Percentiles rank a stretch among this genome's conserved stretches.
These are phyloP conservation scores for Callithrix jacchus DNA, from an alignment of 2,113 vertebrate species.

Conservation along the genomic window DNA sequence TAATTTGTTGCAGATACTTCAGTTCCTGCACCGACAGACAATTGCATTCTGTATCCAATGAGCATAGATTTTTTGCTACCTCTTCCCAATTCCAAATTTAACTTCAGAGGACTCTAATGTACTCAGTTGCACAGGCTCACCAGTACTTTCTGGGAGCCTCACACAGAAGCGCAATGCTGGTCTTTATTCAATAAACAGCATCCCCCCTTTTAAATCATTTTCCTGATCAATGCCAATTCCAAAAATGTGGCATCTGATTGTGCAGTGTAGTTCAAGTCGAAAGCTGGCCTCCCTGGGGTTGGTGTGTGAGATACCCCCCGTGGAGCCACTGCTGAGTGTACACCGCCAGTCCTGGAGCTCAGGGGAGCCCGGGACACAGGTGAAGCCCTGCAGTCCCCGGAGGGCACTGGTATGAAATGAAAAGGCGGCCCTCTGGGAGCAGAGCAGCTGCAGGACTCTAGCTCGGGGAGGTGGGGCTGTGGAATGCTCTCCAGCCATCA, in stretches of 20 bases:
- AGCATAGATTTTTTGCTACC: conserved; percentile 56
- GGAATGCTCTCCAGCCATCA: not conserved
- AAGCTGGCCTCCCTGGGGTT: not conserved
- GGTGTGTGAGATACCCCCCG: accelerated
- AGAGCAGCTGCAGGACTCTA: not conserved
- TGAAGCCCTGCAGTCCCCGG: accelerated
- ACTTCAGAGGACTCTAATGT: conserved; percentile 38
- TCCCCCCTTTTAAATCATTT: not conserved
- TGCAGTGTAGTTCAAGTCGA: not conserved
- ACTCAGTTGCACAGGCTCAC: conserved; percentile 12
- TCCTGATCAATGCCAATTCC: not conserved
- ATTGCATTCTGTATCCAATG: conserved; percentile 63
- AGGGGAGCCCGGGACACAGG: not conserved
- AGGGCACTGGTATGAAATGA: not conserved
- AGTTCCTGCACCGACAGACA: conserved; percentile 62
- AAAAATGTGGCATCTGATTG: not conserved
- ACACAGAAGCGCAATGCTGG: not conserved
- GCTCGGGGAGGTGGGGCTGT: too few species aligned
- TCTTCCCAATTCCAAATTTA: conserved; percentile 54
- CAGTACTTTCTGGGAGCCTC: not conserved
- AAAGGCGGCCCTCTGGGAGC: not conserved
- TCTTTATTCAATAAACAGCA: not conserved
- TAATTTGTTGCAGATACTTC: conserved; percentile 71
- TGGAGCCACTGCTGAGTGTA: not conserved
- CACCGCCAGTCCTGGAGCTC: not conserved